Percentiles rank a stretch among this genome's conserved stretches.
Evolutionary conservation across 1,140 invertebrate species (phyloP).

Genomic region (Phocides pigmalion): DNA sequence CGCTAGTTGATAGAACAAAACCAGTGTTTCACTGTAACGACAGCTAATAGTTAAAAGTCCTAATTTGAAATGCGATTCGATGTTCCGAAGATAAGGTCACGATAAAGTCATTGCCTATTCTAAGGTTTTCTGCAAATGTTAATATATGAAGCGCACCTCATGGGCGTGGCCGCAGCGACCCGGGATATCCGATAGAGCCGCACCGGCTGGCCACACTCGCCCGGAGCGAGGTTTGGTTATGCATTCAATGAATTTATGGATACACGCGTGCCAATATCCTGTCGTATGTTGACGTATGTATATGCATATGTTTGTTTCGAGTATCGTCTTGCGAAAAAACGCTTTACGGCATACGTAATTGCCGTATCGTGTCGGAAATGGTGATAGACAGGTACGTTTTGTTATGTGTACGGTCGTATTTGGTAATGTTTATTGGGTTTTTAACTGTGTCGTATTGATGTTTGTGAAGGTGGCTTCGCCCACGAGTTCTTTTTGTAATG

Average conservation of each 20-base stretch:
- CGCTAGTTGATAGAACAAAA: too few relatives aligned
- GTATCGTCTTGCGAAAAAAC: conserved; percentile 4
- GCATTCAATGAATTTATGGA: conserved; percentile 28
- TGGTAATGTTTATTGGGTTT: too few relatives aligned
- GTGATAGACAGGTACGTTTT: neutral
- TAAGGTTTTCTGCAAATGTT: too few relatives aligned
- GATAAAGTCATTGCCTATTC: too few relatives aligned
- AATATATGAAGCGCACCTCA: too few relatives aligned
- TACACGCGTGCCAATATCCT: conserved; percentile 25
- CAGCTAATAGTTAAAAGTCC: too few relatives aligned
- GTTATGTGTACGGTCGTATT: neutral
- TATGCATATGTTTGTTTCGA: conserved; percentile 6
- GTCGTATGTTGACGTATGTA: conserved; percentile 12
- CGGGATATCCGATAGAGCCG: conserved; percentile 14
- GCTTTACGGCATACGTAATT: conserved; percentile 4
- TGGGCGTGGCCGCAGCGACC: neutral
- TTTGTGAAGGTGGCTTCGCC: too few relatives aligned
- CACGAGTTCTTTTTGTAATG: too few relatives aligned
- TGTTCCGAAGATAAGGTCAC: neutral
- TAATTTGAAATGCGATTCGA: neutral
- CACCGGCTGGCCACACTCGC: conserved; percentile 2
- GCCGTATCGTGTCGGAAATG: conserved; percentile 1
- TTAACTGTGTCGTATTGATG: too few relatives aligned
- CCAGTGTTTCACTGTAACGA: too few relatives aligned
- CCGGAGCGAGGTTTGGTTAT: conserved; percentile 19